Conservation (phyloP, 1,140 invertebrate species). For the Eumeta japonica region DNA sequence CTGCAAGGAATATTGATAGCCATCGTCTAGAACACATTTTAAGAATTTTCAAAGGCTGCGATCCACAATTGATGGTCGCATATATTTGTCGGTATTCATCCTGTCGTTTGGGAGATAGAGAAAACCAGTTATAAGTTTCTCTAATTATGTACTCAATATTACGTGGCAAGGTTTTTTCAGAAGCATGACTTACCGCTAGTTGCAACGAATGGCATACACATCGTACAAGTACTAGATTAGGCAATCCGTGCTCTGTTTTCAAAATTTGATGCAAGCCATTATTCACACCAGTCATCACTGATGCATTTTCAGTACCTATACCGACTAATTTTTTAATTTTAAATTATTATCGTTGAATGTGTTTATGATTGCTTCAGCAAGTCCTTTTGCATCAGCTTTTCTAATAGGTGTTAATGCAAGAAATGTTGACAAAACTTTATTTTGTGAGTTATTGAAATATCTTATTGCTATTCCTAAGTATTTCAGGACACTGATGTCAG, state of each 20-base stretch:
- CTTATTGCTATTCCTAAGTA: constrained; percentile 7
- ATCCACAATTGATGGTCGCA: no score
- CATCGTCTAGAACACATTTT: constrained; percentile 8
- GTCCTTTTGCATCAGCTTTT: constrained; percentile 5
- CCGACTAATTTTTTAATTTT: constrained; percentile 15
- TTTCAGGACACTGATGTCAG: constrained; percentile 10
- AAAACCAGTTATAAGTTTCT: constrained; percentile 37
- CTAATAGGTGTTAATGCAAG: constrained; percentile 7
- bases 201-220: constrained; percentile 20
- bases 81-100: constrained; percentile 8
- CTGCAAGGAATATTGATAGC: constrained; percentile 11
- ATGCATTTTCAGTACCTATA: constrained; percentile 31
- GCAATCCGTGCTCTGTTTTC: constrained; percentile 10
- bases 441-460: constrained; percentile 8
- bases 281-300: constrained; percentile 29
- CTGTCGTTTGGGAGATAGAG: constrained; percentile 13
- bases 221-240: constrained; percentile 15
- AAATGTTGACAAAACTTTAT: constrained; percentile 9
- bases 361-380: constrained; percentile 4
- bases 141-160: constrained; percentile 28
- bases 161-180: constrained; percentile 17
- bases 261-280: constrained; percentile 16
- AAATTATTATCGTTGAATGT: constrained; percentile 8
- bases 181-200: constrained; percentile 18
- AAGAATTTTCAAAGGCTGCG: no score